phyloP scores from a whole-genome alignment of 2,113 vertebrate genomes.

The Glareola pratincola region DNA sequence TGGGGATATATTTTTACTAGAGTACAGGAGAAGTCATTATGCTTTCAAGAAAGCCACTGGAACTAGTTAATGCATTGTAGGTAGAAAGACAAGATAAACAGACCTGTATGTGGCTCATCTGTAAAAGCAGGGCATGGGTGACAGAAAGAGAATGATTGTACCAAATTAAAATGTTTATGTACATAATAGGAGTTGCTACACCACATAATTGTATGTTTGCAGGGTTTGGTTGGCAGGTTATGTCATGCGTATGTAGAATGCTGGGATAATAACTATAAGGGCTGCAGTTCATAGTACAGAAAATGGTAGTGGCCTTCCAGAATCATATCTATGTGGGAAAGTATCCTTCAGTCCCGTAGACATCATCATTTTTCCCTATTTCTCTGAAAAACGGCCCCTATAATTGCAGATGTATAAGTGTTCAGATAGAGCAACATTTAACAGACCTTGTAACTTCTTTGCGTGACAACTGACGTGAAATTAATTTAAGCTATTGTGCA shows the following conservation, averaged over 20 bases:
- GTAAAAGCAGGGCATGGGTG: background rate
- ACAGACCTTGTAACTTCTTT: background rate
- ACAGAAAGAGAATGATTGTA: background rate
- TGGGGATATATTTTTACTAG: conserved; percentile 80
- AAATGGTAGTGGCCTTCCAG: background rate
- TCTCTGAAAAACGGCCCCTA: background rate
- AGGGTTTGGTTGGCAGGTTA: background rate
- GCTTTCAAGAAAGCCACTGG: conserved; percentile 70
- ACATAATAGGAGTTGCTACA: background rate
- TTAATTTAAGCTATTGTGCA: background rate
- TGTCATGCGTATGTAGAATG: background rate
- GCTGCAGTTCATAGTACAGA: background rate
- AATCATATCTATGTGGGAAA: background rate
- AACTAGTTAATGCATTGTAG: conserved; percentile 70
- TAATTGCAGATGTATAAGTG: background rate
- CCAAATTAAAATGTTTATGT: background rate
- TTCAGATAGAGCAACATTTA: background rate
- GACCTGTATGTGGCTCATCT: conserved; percentile 1
- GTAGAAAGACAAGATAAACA: conserved; percentile 55
- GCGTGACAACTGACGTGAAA: background rate
- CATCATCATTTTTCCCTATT: background rate
- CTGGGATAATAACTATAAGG: background rate
- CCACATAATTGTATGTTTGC: background rate
- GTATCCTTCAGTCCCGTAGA: background rate
- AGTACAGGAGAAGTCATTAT: conserved; percentile 80